Evolutionary conservation across 2,113 vertebrate genomes (phyloP).

Genomic region (Oreochromis aureus): DNA sequence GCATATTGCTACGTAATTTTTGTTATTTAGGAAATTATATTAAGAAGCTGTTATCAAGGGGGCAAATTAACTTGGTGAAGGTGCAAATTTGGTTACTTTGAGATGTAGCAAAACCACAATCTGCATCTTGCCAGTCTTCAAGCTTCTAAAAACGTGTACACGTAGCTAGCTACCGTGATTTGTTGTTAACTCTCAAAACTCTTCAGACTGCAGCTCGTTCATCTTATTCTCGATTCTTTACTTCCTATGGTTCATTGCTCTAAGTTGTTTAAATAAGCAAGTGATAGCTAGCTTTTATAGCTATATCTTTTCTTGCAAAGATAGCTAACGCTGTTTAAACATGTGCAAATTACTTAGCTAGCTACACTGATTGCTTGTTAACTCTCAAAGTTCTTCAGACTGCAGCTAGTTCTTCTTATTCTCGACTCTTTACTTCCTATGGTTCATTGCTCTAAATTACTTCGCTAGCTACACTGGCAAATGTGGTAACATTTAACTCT

Average conservation of each 20-base stretch:
- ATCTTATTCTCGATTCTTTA: background rate
- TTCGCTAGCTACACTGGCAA: background rate
- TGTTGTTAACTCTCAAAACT: background rate
- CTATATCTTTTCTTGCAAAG: background rate
- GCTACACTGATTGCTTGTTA: background rate
- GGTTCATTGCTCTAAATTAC: background rate
- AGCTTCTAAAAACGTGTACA: background rate
- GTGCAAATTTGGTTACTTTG: background rate
- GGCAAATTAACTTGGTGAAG: background rate
- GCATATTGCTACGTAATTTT: background rate
- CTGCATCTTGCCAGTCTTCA: background rate
- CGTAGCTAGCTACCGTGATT: background rate
- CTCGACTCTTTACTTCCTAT: background rate
- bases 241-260: background rate
- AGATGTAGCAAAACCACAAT: background rate
- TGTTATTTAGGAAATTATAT: background rate
- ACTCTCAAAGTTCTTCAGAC: background rate
- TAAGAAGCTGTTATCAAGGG: background rate
- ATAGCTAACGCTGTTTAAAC: background rate
- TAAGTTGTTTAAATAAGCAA: background rate
- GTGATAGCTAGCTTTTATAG: background rate
- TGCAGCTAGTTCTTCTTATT: background rate
- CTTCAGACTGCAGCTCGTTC: background rate
- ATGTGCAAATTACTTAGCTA: background rate
- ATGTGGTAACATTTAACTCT: background rate